Conservation (phyloP, 1,140 invertebrate genomes). For the Phortica variegata region DNA sequence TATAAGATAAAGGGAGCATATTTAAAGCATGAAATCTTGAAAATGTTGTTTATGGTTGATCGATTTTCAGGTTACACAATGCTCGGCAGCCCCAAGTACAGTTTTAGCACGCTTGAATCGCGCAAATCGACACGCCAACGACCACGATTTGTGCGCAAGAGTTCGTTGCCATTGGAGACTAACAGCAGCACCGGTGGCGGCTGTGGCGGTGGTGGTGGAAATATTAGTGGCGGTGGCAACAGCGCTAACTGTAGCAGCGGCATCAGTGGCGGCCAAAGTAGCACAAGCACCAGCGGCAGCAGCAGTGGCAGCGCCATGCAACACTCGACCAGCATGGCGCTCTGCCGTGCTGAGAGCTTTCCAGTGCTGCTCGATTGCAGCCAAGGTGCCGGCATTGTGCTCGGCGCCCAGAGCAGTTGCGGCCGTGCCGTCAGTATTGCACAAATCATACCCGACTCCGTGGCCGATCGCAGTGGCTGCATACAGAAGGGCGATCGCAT, state of each 20-base stretch:
- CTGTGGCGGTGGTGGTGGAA: not conserved
- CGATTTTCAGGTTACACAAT: conserved; percentile 50
- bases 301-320: conserved; percentile 6
- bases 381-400: conserved; percentile 49
- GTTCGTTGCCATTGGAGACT: conserved; percentile 48
- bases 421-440: conserved; percentile 39
- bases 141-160: conserved; percentile 47
- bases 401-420: conserved; percentile 24
- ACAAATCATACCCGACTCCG: conserved; percentile 49
- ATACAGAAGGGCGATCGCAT: conserved; percentile 81
- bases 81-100: conserved; percentile 55
- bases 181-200: not conserved
- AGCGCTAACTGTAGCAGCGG: not conserved
- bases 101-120: conserved; percentile 55
- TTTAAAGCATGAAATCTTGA: too few species aligned
- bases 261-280: not conserved
- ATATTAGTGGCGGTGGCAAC: not conserved
- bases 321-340: conserved; percentile 31
- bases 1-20: too few species aligned
- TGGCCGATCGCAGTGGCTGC: conserved; percentile 66
- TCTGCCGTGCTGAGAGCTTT: conserved; percentile 51
- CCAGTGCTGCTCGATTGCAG: conserved; percentile 54
- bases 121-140: conserved; percentile 45
- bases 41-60: too few species aligned
- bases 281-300: not conserved